Evolutionary conservation across 2,113 vertebrate species (phyloP).

Genomic region (Genyomyrus donnyi): DNA sequence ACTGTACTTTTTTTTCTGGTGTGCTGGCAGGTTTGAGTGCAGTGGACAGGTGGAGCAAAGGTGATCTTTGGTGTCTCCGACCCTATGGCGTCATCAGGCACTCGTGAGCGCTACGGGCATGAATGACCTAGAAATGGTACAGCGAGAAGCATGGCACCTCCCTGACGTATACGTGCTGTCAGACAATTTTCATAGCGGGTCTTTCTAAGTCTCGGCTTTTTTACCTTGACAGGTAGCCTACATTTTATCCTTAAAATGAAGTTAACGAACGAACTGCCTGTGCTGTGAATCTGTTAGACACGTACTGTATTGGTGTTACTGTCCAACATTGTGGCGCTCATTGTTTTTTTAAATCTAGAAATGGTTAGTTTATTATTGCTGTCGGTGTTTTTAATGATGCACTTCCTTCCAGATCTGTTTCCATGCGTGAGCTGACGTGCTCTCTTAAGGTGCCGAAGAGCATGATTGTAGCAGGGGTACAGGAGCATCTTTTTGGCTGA

Average conservation of each 20-base stretch:
- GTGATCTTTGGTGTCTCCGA: conserved; percentile 27
- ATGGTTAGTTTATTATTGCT: not conserved
- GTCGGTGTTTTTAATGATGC: not conserved
- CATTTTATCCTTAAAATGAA: not conserved
- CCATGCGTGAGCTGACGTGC: not conserved
- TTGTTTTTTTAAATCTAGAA: not conserved
- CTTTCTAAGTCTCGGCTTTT: not conserved
- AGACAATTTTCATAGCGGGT: conserved; percentile 5
- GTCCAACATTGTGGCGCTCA: not conserved
- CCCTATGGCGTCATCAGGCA: conserved; percentile 42
- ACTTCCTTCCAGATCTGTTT: not conserved
- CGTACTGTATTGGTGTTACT: not conserved
- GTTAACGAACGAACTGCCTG: not conserved
- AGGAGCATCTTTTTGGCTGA: not conserved
- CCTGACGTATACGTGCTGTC: conserved; percentile 17
- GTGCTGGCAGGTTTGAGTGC: not conserved
- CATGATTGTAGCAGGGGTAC: conserved; percentile 23
- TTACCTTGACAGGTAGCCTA: not conserved
- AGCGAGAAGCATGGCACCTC: conserved; percentile 24
- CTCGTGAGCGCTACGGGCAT: conserved; percentile 20
- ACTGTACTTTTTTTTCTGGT: not conserved
- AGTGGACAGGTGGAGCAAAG: conserved; percentile 8
- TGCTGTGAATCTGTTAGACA: not conserved
- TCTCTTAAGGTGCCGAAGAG: not conserved
- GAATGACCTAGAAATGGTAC: conserved; percentile 55